Evolutionary conservation across 2,797 vertebrate species (phyloP).

Genomic region (Acipenser transmontanus): DNA sequence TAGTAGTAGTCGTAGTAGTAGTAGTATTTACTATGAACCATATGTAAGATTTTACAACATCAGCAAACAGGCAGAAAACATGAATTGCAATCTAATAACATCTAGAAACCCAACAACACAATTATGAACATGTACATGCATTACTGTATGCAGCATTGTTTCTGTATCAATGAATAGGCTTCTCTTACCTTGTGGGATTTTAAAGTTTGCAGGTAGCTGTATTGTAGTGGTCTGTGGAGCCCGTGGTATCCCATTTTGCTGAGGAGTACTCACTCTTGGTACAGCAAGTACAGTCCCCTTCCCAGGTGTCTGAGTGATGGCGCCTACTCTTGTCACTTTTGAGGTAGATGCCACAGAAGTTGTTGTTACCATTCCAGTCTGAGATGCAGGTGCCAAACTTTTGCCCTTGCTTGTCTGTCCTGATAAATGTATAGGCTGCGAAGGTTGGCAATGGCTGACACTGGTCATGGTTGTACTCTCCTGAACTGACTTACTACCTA

Average conservation of each 20-base stretch:
- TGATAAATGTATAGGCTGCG: neutral
- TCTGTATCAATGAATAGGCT: neutral
- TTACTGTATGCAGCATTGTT: neutral
- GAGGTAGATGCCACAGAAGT: constrained; percentile 5
- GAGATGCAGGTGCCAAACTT: constrained; percentile 2
- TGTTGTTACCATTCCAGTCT: neutral
- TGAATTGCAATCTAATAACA: neutral
- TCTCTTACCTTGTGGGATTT: constrained; percentile 55
- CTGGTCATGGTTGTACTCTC: constrained; percentile 1
- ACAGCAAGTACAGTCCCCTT: constrained; percentile 48
- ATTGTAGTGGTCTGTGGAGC: constrained; percentile 33
- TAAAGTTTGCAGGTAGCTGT: constrained; percentile 54
- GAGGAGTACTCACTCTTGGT: constrained; percentile 38
- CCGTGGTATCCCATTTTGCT: constrained; percentile 28
- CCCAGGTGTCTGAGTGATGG: constrained; percentile 30
- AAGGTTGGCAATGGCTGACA: neutral
- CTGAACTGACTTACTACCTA: constrained; percentile 8
- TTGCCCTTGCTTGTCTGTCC: constrained; percentile 5
- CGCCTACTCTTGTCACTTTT: constrained; percentile 26
- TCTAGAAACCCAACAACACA: neutral
- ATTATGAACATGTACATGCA: neutral
- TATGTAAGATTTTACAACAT: neutral
- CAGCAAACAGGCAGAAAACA: neutral
- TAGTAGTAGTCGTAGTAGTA: neutral
- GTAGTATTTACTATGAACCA: neutral